Base-by-base conservation (phyloP, 1,140 invertebrate genomes). In the Teleopsis dalmanni region DNA sequence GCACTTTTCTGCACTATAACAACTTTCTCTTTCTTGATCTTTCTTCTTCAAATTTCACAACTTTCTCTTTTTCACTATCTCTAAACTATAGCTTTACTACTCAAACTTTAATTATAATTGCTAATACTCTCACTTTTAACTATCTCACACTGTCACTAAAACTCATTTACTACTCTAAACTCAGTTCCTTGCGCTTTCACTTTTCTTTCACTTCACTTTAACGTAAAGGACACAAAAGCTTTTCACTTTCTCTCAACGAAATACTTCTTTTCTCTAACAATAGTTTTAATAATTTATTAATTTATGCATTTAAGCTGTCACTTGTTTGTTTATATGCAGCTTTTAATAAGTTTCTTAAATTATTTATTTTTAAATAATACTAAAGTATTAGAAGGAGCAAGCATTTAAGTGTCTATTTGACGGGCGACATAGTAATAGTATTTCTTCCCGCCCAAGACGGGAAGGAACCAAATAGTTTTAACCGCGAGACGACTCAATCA, bases 1-100 rank as follows among this genome's bases (percentile, higher is more conserved):
- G 33, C n/a, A 46, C 50, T 53, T 50, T 55, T 51, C 52, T 53
- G 50, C 40, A 48, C 52, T 37, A 27, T 34, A 27, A 11, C 23
- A 18, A 37, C 19, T 33, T 44, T 45, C 37, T 14, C 21, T 38
- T 47, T 29, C 5, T 43, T 18, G 11, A 29, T 16, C 41, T 27
- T 2, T 26, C 8, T 14, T 27, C 36, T 13, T 10, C 13, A 46
- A 33, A 46, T 25, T 13, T 23, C 35, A 27, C 18, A 11, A 22
- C 9, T 23, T 23, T 34, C 33, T 14, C 13, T 6, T 34, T 36
- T 19, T 36, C 7, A 2, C 13, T 36, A 8, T 18, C 14, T 36
- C 34, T 36, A 14, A 1, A 4, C 2, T 19, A 10, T 18, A 21
- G 19, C 35, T 19, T n/a, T 18, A 10, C 13, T 2, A 37, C 2